These are phyloP conservation scores for Xiphophorus hellerii DNA, from an alignment of 2,113 vertebrate genomes.

Conservation along the genomic window DNA sequence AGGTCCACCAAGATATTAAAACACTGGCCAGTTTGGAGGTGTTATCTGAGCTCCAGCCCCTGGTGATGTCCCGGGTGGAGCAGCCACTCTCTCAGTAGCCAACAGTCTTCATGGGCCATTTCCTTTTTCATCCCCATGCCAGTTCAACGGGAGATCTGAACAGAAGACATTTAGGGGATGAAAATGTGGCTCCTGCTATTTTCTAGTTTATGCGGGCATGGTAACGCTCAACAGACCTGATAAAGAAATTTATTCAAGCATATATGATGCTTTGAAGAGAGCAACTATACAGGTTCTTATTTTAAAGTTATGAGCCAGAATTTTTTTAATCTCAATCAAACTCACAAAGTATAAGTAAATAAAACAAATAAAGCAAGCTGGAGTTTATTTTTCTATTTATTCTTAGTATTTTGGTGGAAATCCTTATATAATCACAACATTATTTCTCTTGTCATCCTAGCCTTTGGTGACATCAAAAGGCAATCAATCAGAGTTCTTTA, in stretches of 20 bases:
- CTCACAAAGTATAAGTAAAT: too few relatives aligned
- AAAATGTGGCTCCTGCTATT: neutral
- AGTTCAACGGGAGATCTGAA: slow-evolving; percentile 29
- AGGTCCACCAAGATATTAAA: neutral
- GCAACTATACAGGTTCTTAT: neutral
- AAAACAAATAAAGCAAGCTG: too few relatives aligned
- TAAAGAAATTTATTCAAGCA: neutral
- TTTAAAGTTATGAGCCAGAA: neutral
- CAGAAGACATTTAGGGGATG: neutral
- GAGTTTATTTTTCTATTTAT: too few relatives aligned
- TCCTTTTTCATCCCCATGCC: slow-evolving; percentile 32
- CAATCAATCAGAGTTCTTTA: too few relatives aligned
- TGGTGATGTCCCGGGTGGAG: slow-evolving; percentile 56
- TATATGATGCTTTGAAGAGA: neutral
- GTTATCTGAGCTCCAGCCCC: slow-evolving; percentile 68
- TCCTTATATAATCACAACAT: too few relatives aligned
- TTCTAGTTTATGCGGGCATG: neutral
- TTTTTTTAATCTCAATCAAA: too few relatives aligned
- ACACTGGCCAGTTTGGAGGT: slow-evolving; percentile 49
- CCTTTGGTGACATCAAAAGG: too few relatives aligned
- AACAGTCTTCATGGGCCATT: slow-evolving; percentile 51
- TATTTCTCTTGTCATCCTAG: too few relatives aligned
- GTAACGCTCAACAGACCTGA: neutral
- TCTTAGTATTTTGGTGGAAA: too few relatives aligned
- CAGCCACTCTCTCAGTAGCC: slow-evolving; percentile 58